Conservation (phyloP, 2,797 vertebrate species). For the Enteromius mattozi region DNA sequence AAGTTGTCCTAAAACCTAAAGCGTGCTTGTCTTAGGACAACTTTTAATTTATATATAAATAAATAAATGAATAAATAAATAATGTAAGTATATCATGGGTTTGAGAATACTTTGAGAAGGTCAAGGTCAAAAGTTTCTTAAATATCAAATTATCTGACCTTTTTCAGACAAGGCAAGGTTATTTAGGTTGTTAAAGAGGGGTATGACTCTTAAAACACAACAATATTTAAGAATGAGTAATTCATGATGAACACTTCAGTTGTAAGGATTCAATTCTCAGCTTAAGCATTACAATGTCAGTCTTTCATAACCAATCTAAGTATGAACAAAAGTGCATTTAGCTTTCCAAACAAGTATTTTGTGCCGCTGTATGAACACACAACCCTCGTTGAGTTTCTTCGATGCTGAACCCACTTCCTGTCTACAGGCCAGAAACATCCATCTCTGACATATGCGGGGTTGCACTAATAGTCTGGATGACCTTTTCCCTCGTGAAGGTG, state of each 20-base stretch:
- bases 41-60: too few species aligned
- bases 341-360: neutral
- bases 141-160: neutral
- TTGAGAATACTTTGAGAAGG: neutral
- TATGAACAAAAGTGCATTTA: neutral
- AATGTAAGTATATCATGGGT: too few species aligned
- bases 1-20: too few species aligned
- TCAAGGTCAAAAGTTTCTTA: neutral
- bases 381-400: neutral
- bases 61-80: too few species aligned
- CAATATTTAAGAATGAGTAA: neutral
- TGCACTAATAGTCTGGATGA: constrained; percentile 30
- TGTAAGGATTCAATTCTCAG: neutral
- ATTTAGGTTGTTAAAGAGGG: neutral
- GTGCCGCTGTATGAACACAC: neutral
- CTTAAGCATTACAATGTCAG: neutral
- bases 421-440: constrained; percentile 12
- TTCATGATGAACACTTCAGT: neutral
- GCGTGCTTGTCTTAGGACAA: too few species aligned
- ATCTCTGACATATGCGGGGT: neutral
- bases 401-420: neutral
- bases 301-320: neutral
- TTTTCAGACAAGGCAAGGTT: neutral
- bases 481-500: constrained; percentile 10
- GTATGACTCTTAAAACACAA: neutral